Percentiles rank a stretch among this genome's conserved stretches.
These are phyloP conservation scores for Aurelia aurita complex sp. Pacific DNA, from an alignment of 30 jellyfish, hydroid and myxozoan species.

Conservation along the genomic window DNA sequence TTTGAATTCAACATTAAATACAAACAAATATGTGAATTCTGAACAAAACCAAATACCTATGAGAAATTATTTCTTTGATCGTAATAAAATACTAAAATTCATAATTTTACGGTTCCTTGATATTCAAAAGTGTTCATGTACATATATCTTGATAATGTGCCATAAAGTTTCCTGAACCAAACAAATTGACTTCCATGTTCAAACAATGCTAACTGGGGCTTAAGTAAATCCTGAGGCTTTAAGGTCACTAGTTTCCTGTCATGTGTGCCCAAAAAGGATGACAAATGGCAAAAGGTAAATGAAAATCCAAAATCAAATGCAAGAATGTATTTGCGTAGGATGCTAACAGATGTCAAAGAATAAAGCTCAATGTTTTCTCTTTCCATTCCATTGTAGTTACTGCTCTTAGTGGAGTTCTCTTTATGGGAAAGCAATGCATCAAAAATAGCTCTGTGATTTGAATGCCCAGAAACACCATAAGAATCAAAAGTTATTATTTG, in stretches of 20 bases:
- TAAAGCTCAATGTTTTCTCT: background rate
- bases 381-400: too few species aligned
- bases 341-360: conserved; percentile 46
- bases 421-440: conserved; percentile 10
- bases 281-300: background rate
- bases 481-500: conserved; percentile 57
- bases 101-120: background rate
- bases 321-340: conserved; percentile 60
- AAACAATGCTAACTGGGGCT: conserved; percentile 42
- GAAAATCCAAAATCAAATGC: conserved; percentile 62
- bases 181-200: conserved; percentile 76
- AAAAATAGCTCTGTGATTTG: conserved; percentile 59
- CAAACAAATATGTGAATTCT: too few species aligned
- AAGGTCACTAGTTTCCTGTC: background rate
- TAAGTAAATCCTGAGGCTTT: background rate
- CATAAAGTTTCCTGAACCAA: conserved; percentile 83
- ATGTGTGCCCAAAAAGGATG: background rate
- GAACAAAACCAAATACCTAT: too few species aligned
- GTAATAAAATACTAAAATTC: background rate
- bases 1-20: too few species aligned
- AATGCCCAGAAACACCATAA: conserved; percentile 84
- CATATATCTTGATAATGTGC: conserved; percentile 81
- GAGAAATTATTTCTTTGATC: too few species aligned
- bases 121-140: conserved; percentile 39
- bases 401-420: background rate